Evolutionary conservation across 2,113 vertebrate species (phyloP).

Genomic region (Triplophysa dalaica): DNA sequence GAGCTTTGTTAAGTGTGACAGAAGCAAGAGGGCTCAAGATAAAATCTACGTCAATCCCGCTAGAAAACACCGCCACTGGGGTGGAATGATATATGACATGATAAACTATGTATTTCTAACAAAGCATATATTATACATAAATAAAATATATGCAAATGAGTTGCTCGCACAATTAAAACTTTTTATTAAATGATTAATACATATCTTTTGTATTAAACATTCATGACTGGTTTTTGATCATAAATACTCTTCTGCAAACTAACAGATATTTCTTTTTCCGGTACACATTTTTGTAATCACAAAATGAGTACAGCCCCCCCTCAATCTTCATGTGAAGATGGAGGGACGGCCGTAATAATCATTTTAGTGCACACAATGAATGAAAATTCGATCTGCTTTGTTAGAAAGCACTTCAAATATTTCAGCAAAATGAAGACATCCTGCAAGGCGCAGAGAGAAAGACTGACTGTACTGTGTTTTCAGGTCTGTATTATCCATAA

Average conservation of each 20-base stretch:
- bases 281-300: constrained; percentile 10
- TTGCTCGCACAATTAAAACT: too few relatives aligned
- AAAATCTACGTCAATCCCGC: constrained; percentile 12
- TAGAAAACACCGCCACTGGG: constrained; percentile 8
- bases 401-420: constrained; percentile 37
- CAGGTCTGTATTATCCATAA: constrained; percentile 5
- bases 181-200: too few relatives aligned
- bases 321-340: constrained; percentile 3
- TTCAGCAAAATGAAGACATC: constrained; percentile 19
- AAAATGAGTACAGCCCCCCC: neutral
- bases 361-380: constrained; percentile 19
- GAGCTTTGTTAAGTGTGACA: constrained; percentile 51
- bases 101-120: too few relatives aligned
- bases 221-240: too few relatives aligned
- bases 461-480: neutral
- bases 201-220: too few relatives aligned
- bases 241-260: too few relatives aligned
- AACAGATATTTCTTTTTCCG: too few relatives aligned
- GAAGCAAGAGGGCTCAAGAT: constrained; percentile 41
- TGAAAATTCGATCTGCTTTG: constrained; percentile 29
- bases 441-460: neutral
- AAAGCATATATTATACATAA: too few relatives aligned
- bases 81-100: neutral
- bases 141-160: too few relatives aligned
- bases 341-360: neutral